Conservation (phyloP, 2,888 invertebrate genomes). For the Philereme transversata region DNA sequence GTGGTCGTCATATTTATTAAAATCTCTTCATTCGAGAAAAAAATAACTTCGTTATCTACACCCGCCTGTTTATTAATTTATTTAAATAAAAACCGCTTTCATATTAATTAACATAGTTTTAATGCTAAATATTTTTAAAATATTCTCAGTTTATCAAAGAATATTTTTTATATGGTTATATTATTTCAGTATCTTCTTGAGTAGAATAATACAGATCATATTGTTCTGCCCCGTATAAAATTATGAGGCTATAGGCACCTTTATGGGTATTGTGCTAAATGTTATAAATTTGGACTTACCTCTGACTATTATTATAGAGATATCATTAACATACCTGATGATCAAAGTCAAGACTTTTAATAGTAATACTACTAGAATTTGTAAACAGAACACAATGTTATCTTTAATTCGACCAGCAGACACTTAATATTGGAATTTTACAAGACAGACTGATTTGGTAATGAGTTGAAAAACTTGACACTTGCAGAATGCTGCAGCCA, state of each 20-base stretch:
- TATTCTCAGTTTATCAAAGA: neutral
- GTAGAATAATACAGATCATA: too few relatives aligned
- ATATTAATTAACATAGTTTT: slow-evolving; percentile 12
- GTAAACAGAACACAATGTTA: neutral
- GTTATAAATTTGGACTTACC: too few relatives aligned
- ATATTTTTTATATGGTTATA: neutral
- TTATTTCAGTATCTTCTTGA: too few relatives aligned
- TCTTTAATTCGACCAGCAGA: neutral
- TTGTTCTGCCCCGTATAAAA: too few relatives aligned
- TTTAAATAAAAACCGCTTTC: slow-evolving; percentile 21
- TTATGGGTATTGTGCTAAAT: too few relatives aligned
- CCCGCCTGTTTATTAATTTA: slow-evolving; percentile 39
- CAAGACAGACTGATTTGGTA: slow-evolving; percentile 9
- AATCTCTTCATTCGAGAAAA: slow-evolving; percentile 70
- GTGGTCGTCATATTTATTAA: slow-evolving; percentile 73
- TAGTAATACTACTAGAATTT: too few relatives aligned
- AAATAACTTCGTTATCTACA: slow-evolving; percentile 50
- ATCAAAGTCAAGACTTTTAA: too few relatives aligned
- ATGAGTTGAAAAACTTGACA: slow-evolving; percentile 9
- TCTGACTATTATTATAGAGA: too few relatives aligned
- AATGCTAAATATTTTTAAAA: slow-evolving; percentile 1
- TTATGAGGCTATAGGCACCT: too few relatives aligned
- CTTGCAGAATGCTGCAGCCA: slow-evolving; percentile 11
- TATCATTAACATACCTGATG: too few relatives aligned
- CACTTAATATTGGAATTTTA: slow-evolving; percentile 4